These are phyloP conservation scores for Masticophis lateralis DNA, from an alignment of 2,797 vertebrate genomes.

Conservation along the genomic window DNA sequence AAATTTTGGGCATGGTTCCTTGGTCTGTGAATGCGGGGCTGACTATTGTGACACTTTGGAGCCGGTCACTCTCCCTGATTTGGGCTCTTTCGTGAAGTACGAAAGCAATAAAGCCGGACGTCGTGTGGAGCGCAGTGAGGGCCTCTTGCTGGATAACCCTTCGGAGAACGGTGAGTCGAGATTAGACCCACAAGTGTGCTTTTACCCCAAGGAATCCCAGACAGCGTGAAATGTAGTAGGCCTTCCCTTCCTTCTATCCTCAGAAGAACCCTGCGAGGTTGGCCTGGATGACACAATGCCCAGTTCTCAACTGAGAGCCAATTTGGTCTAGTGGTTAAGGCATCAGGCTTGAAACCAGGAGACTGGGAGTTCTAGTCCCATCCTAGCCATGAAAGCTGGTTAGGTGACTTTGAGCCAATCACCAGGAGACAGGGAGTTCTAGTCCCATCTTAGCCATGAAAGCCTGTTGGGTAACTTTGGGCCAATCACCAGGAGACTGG, in stretches of 20 bases:
- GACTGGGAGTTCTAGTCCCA: not conserved
- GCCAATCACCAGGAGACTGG: not conserved
- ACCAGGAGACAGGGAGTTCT: not conserved
- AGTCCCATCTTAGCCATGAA: fast-evolving
- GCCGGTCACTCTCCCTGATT: constrained; percentile 63
- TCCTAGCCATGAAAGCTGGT: fast-evolving
- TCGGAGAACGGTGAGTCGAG: constrained; percentile 45
- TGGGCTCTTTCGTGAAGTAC: constrained; percentile 77
- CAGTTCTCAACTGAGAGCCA: not conserved
- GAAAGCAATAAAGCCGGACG: constrained; percentile 82
- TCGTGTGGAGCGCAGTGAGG: constrained; percentile 76
- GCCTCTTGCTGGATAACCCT: constrained; percentile 62
- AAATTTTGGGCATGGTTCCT: constrained; percentile 81
- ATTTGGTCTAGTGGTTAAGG: not conserved
- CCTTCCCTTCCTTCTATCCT: not conserved
- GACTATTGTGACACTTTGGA: constrained; percentile 84
- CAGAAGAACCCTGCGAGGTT: not conserved
- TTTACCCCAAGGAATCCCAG: not conserved
- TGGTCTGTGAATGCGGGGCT: constrained; percentile 88
- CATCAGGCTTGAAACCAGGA: not conserved
- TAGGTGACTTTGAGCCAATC: too few species aligned
- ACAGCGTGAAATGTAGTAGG: not conserved
- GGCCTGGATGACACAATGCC: not conserved
- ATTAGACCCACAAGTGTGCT: not conserved
- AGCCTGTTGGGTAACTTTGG: fast-evolving